Percentiles rank a stretch among this genome's conserved stretches.
Evolutionary conservation across 2,113 vertebrate species (phyloP).

Genomic region (Ginglymostoma cirratum): DNA sequence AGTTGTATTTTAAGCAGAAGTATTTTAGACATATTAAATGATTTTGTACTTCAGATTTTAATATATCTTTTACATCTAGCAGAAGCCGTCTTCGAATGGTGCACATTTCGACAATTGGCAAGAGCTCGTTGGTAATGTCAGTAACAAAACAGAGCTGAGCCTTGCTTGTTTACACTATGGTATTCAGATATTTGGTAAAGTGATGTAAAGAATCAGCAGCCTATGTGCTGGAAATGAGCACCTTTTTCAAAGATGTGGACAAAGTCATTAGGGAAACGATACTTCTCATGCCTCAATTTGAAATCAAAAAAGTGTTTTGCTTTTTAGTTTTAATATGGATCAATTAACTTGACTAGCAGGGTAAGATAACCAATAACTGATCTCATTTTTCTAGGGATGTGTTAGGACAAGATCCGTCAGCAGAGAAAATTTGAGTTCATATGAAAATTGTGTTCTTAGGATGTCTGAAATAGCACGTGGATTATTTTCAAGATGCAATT

Average conservation of each 20-base stretch:
- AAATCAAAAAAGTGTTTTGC: neutral
- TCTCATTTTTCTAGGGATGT: neutral
- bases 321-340: neutral
- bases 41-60: neutral
- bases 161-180: neutral
- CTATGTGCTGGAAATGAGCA: neutral
- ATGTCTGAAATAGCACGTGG: neutral
- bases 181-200: neutral
- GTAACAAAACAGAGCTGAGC: neutral
- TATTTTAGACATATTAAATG: neutral
- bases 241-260: neutral
- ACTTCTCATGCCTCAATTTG: neutral
- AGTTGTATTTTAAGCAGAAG: neutral
- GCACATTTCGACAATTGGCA: neutral
- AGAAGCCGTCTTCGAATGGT: neutral
- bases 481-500: neutral
- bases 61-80: neutral
- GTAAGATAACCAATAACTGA: neutral
- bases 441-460: neutral
- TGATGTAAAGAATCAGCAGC: neutral
- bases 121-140: neutral
- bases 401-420: neutral
- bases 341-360: neutral
- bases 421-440: neutral
- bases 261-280: neutral